Evolutionary conservation across 2,888 invertebrate species (phyloP).

Genomic region (Lydus trimaculatus): DNA sequence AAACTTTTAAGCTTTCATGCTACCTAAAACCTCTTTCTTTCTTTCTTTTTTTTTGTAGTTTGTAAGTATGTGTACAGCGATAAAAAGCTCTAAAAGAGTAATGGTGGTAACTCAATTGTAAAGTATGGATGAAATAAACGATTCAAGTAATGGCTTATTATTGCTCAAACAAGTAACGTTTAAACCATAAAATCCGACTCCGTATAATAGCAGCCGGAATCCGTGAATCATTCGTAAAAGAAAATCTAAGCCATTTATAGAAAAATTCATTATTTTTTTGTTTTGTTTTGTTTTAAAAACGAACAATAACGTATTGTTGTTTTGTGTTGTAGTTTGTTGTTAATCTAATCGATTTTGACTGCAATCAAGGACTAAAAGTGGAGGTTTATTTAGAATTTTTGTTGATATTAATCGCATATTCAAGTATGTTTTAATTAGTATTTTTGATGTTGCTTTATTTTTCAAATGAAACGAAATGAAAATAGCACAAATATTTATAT

Average conservation of each 20-base stretch:
- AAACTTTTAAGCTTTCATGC: too few relatives aligned
- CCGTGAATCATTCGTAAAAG: background rate
- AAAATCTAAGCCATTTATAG: background rate
- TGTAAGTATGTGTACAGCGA: background rate
- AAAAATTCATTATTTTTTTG: background rate
- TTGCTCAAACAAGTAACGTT: background rate
- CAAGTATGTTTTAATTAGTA: background rate
- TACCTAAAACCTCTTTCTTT: too few relatives aligned
- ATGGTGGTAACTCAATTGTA: background rate
- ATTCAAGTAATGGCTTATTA: background rate
- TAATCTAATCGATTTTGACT: background rate
- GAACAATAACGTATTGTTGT: constrained; percentile 4
- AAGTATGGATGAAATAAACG: background rate
- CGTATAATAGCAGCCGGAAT: background rate
- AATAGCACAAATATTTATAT: too few relatives aligned
- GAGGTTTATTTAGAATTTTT: background rate
- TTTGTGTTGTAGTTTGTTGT: background rate
- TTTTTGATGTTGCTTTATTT: background rate
- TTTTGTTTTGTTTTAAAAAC: too few relatives aligned
- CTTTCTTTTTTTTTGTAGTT: too few relatives aligned
- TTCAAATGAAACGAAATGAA: too few relatives aligned
- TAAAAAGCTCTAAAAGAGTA: background rate
- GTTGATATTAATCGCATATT: background rate
- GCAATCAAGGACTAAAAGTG: background rate
- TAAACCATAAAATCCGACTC: background rate